Base-by-base conservation (phyloP, 1,140 invertebrate species). In the Magallana ariakensis region DNA sequence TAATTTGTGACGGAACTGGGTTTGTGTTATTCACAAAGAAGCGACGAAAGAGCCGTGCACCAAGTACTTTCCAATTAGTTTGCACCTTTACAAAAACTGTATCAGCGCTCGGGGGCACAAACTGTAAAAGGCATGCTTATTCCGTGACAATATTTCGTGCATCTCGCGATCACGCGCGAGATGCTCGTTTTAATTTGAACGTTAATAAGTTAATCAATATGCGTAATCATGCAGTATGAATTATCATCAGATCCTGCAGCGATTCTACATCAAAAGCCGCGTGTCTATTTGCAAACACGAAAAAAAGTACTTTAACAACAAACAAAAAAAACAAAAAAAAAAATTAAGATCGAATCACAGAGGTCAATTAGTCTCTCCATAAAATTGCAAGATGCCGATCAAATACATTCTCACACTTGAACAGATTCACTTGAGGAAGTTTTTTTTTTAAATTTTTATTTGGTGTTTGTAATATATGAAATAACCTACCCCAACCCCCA, bases 161-260 rank as follows among this genome's bases (percentile, higher is more conserved):
- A 70, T 70, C 66, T 70, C 66, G 66, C 13, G 66, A 70, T 70
- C 33, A 26, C 22, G 66, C 33, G 66, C 22, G 66, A 70, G 66
- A 70, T 70, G 22, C 22, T 70, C 66, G 22, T 26, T 70, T 70
- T 70, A 70, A 70, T 70, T 46, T 11, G 4, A 33, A 10, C 13
- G 19, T 70, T 70, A 70, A 70, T 70, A 26, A 70, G 66, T 26
- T 70, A 70, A 70, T 70, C 66, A 70, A 70, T 70, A 70, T 70
- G 66, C 66, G 22, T 70, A 70, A 70, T 70, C 66, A 26, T 70
- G 66, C 66, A 7, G 22, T 26, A 70, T 70, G 66, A 70, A 70
- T 8, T 70, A 70, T 70, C 22, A 70, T 70, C 33, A 7, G 22
- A 26, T 26, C 26, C 66, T 22, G 22, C 22, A 26, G 66, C 66